A percentile compares a stretch with the other conserved stretches of the same genome.
These are phyloP conservation scores for Melanostoma scalare DNA, from an alignment of 2,888 invertebrate genomes.

Conservation along the genomic window DNA sequence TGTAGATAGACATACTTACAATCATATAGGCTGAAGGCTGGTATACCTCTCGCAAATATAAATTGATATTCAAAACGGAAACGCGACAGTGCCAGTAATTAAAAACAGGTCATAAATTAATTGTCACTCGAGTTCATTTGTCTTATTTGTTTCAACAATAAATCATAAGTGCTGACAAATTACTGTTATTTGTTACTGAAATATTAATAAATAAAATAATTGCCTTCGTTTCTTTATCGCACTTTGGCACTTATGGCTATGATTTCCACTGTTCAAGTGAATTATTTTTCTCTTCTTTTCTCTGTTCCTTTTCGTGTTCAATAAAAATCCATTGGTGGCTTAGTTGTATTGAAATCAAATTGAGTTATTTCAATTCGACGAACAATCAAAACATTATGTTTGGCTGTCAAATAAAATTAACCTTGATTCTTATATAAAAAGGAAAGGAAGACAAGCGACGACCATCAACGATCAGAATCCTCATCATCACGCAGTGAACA, in stretches of 20 bases:
- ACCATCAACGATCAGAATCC: constrained; percentile 65
- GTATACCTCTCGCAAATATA: constrained; percentile 36
- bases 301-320: constrained; percentile 18
- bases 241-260: background rate
- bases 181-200: constrained; percentile 57
- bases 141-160: constrained; percentile 58
- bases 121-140: constrained; percentile 69
- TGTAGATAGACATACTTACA: background rate
- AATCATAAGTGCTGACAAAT: constrained; percentile 68
- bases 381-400: constrained; percentile 64
- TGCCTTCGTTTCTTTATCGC: constrained; percentile 60
- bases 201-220: constrained; percentile 66
- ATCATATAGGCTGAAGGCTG: too few relatives aligned
- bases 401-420: constrained; percentile 64
- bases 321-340: background rate
- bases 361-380: constrained; percentile 59
- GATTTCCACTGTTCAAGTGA: background rate
- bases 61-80: constrained; percentile 71
- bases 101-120: constrained; percentile 72
- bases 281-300: constrained; percentile 24
- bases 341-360: constrained; percentile 35
- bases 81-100: constrained; percentile 63
- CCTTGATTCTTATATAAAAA: constrained; percentile 28
- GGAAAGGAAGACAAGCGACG: constrained; percentile 29
- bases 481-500: constrained; percentile 58